These are phyloP conservation scores for Noctua janthina DNA, from an alignment of 2,888 invertebrate species.

Conservation along the genomic window DNA sequence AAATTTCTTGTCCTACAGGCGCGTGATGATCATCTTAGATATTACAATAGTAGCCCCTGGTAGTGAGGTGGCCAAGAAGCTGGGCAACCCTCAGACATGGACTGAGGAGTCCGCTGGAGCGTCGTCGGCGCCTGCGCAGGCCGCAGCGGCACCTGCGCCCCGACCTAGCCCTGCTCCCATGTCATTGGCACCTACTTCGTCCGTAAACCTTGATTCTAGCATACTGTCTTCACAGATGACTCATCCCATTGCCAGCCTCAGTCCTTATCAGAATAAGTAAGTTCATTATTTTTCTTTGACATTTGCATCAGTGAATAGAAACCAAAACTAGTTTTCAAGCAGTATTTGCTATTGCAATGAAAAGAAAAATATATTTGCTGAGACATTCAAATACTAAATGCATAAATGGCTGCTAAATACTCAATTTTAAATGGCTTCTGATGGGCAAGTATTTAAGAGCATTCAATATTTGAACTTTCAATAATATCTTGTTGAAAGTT, in stretches of 20 bases:
- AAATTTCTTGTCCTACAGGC: constrained; percentile 86
- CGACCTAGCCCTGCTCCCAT: constrained; percentile 65
- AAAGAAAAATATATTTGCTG: not conserved
- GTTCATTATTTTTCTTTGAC: constrained; percentile 52
- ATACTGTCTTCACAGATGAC: constrained; percentile 88
- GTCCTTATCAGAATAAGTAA: constrained; percentile 98
- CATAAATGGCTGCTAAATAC: not conserved
- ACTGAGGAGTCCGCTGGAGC: constrained; percentile 80
- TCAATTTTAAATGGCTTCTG: not conserved
- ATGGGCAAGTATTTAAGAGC: not conserved
- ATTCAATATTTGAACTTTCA: not conserved
- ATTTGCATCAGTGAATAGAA: not conserved
- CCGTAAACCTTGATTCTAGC: constrained; percentile 81
- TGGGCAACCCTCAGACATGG: constrained; percentile 95
- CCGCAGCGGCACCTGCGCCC: constrained; percentile 73
- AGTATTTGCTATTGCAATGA: not conserved
- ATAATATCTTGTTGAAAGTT: not conserved
- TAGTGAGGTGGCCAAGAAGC: constrained; percentile 92
- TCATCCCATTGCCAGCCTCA: constrained; percentile 95
- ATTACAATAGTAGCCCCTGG: constrained; percentile 94
- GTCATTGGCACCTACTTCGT: constrained; percentile 66
- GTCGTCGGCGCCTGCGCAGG: constrained; percentile 65
- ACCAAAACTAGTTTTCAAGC: not conserved
- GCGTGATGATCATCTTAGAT: constrained; percentile 96
- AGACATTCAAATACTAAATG: not conserved